These are phyloP conservation scores for Cladorhizidae sp. DNA, from an alignment of 37 sponge, comb jelly and placozoan species.

Conservation along the genomic window DNA sequence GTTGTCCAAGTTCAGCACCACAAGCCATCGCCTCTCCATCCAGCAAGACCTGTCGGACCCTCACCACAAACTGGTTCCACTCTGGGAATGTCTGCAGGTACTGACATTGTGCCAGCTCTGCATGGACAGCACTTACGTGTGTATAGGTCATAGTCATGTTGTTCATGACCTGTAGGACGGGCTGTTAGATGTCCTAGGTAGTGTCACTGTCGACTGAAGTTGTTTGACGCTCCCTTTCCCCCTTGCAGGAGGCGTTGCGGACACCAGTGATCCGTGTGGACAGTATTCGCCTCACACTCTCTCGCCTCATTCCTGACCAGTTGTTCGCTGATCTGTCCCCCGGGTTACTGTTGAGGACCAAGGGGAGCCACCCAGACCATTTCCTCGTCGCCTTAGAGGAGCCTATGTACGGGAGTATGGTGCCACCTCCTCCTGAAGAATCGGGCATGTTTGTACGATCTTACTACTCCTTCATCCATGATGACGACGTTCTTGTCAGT, in stretches of 20 bases:
- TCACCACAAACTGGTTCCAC: constrained; percentile 37
- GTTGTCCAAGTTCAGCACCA: constrained; percentile 25
- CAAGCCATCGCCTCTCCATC: constrained; percentile 31
- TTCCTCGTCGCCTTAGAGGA: constrained; percentile 24
- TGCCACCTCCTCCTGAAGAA: not conserved
- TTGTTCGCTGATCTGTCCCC: constrained; percentile 44
- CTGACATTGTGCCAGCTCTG: not conserved
- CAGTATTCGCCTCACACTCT: constrained; percentile 4
- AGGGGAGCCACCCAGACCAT: not conserved
- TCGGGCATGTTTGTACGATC: constrained; percentile 31
- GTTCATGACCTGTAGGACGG: not conserved
- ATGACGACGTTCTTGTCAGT: constrained; percentile 8
- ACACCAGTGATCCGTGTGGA: constrained; percentile 27
- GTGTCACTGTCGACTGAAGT: no score
- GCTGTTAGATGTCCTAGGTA: no score
- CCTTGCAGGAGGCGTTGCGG: constrained; percentile 30
- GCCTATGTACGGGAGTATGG: not conserved
- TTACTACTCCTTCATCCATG: constrained; percentile 37
- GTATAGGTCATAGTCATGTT: not conserved
- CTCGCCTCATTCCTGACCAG: constrained; percentile 51
- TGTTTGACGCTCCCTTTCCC: not conserved
- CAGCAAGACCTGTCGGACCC: constrained; percentile 10
- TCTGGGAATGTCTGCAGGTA: constrained; percentile 69
- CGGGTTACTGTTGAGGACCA: constrained; percentile 9
- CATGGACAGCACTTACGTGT: not conserved